A percentile compares a stretch with the other conserved stretches of the same genome.
These are phyloP conservation scores for Crocuta crocuta DNA, from an alignment of 2,113 vertebrate species.

Conservation along the genomic window DNA sequence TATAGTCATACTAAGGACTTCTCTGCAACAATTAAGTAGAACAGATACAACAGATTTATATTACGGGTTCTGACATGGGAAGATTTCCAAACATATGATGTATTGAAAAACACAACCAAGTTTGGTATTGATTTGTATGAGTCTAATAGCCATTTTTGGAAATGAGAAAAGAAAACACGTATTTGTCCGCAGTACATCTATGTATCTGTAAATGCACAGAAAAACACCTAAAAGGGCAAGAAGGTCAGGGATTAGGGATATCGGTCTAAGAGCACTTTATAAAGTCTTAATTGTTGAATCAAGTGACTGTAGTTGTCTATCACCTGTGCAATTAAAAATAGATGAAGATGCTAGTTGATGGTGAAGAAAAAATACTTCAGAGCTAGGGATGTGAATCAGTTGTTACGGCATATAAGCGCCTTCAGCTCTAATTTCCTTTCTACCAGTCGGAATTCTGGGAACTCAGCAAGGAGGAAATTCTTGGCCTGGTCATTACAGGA, in stretches of 20 bases:
- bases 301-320: background rate
- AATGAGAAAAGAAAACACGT: background rate
- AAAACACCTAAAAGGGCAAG: background rate
- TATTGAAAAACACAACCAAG: background rate
- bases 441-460: conserved; percentile 18
- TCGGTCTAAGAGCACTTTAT: background rate
- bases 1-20: background rate
- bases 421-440: conserved; percentile 25
- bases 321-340: background rate
- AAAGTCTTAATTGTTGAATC: background rate
- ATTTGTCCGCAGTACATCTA: background rate
- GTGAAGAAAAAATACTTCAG: background rate
- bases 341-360: background rate
- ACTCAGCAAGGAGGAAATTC: conserved; percentile 42
- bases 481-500: background rate
- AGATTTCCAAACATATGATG: background rate
- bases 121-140: background rate
- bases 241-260: background rate
- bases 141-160: background rate
- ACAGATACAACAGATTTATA: background rate
- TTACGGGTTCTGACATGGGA: background rate
- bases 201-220: background rate
- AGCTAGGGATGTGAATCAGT: background rate
- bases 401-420: background rate
- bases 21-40: background rate